phyloP scores from a whole-genome alignment of 2,113 vertebrate species.

The Gorsachius goisagi region DNA sequence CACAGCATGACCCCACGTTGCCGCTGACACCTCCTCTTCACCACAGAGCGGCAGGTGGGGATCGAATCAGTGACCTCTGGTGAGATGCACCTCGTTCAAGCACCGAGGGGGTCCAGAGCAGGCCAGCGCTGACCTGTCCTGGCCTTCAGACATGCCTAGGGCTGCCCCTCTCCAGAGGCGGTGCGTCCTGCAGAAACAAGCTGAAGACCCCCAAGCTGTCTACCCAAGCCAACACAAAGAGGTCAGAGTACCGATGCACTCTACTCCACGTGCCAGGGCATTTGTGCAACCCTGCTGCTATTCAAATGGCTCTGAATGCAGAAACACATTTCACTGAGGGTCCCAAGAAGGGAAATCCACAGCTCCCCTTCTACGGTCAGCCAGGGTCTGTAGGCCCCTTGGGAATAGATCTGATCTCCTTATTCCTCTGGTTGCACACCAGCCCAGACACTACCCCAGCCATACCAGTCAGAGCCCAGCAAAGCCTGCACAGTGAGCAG shows the following conservation, averaged over 20 bases:
- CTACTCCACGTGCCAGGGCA: not conserved
- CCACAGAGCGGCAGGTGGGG: not conserved
- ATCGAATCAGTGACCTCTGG: rapidly evolving
- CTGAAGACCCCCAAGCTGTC: not conserved
- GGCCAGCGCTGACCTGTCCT: not conserved
- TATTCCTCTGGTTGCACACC: not conserved
- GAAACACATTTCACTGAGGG: not conserved
- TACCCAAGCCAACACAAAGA: not conserved
- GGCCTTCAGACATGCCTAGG: not conserved
- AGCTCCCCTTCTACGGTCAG: not conserved
- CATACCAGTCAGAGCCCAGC: rapidly evolving
- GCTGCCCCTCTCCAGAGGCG: not conserved
- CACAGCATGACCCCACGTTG: not conserved
- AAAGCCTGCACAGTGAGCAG: not conserved
- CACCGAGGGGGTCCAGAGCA: not conserved
- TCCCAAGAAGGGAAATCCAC: not conserved
- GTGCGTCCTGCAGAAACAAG: not conserved
- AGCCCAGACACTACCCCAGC: not conserved
- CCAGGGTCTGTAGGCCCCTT: not conserved
- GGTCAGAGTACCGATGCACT: not conserved
- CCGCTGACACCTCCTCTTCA: not conserved
- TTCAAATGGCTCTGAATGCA: not conserved
- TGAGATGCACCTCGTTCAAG: not conserved
- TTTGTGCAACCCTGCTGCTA: not conserved
- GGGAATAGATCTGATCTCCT: not conserved